Evolutionary conservation across 2,113 vertebrate genomes (phyloP), one percentile per base, ranked within the genome.

Genomic region (Cavia porcellus): DNA sequence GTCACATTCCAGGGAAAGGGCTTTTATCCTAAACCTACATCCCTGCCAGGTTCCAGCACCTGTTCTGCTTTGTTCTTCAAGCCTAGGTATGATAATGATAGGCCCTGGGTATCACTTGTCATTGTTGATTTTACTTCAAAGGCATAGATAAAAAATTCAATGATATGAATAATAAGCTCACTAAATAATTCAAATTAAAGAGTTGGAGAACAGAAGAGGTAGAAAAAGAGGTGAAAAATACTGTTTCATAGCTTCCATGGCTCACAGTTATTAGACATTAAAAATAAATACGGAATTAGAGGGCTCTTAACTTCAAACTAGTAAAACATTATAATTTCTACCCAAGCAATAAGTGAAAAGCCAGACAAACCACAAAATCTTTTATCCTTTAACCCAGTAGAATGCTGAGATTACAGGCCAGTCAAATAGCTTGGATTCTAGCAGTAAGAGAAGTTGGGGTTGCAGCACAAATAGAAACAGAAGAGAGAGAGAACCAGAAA

Each of bases 21-120:
- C 20, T 90, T 93, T 89, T 50, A 47, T 96, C 82, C 86, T 91
- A 72, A 20, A 92, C 42, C 9, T 14, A 35, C 45, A 84, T 38
- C 15, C n/a, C 52, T 59, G 13, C 13, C 70, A 89, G 55, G 2
- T 92, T 72, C 72, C 72, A 92, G 10, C n/a, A 80, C 89, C 32
- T 62, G 20, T 25, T 87, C 35, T 92, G 4, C 75, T 64, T 80
- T 66, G 28, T 28, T 92, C 17, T 72, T 93, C 50, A 92, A 24
- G 47, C 50, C 55, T 70, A 52, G 17, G 5, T 6, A 52, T 82
- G 42, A 94, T 35, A 70, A 96, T 90, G 14, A 25, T 17, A 70
- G 4, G 28, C 13, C 14, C 20, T 70, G 19, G 25, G 14, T 83
- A n/a, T 90, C 42, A 68, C 22, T 30, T 62, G 55, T 80, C 81